Evolutionary conservation across 2,888 invertebrate genomes (phyloP).

Genomic region (Fabriciana adippe): DNA sequence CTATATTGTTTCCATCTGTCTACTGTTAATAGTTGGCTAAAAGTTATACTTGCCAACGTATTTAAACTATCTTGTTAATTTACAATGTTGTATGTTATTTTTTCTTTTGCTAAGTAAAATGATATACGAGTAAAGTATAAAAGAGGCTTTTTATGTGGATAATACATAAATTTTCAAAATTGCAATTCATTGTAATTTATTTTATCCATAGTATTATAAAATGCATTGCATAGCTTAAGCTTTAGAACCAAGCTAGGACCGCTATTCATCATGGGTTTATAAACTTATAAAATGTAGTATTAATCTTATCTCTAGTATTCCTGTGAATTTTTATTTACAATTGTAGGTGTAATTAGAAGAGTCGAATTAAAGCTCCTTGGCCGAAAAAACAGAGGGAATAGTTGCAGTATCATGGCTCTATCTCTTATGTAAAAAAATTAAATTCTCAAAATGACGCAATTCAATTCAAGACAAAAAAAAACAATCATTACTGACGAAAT

Average conservation of each 20-base stretch:
- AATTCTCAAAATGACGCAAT: too few species aligned
- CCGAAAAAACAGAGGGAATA: not conserved
- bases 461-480: not conserved
- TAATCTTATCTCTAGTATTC: not conserved
- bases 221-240: not conserved
- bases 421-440: too few species aligned
- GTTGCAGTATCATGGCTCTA: not conserved
- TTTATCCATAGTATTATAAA: not conserved
- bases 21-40: not conserved
- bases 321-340: not conserved
- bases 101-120: not conserved
- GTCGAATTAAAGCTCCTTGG: not conserved
- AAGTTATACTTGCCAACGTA: not conserved
- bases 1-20: slow-evolving; percentile 17
- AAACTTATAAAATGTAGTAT: slow-evolving; percentile 1
- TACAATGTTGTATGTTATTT: not conserved
- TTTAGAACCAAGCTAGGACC: not conserved
- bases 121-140: not conserved
- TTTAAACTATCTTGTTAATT: not conserved
- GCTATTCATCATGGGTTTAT: not conserved
- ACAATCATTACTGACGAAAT: too few species aligned
- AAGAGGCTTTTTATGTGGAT: not conserved
- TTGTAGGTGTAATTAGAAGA: not conserved
- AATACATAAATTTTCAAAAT: not conserved
- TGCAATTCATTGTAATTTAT: not conserved